Evolutionary conservation across 2,113 vertebrate species (phyloP), one percentile per base, ranked within the genome.

Genomic region (Aegithalos caudatus): DNA sequence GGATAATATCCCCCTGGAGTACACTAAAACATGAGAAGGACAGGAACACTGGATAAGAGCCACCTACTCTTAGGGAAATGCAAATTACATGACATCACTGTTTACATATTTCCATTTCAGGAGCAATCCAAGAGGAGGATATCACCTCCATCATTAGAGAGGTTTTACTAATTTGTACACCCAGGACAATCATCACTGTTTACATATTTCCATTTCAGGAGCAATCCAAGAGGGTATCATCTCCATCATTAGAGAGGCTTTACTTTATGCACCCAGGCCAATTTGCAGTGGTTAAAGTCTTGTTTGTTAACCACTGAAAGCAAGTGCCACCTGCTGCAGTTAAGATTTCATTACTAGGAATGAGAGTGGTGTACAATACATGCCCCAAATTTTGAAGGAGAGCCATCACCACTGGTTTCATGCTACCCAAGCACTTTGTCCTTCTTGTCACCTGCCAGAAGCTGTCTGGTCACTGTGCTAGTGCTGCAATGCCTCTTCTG

Each of bases 391-490:
- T 74, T 28, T 13, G 16, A 16, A 70, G 62, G 44, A 51, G 9
- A 33, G 3, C 8, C 8, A 5, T 21, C 0, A 1, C 31, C 2
- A 1, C n/a, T 62, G 20, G 5, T 18, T 72, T 44, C 29, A 21
- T 62, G 37, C 67, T 37, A 10, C 10, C 1, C 0, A 9, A 65
- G 29, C 13, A 6, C 19, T 73, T 74, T 27, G 10, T 64, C 53
- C 60, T 33, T 27, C 29, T 35, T 4, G 1, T 45, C 28, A 3
- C 1, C 3, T 54, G 12, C 57, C 65, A 72, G 57, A 74, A 74
- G 57, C 10, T 2, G 1, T 20, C 60, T 56, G 19, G 15, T 67
- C 1, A 1, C 1, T 22, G 11, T 1, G 0, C 12, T 33, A 10
- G 47, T 57, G 61, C 56, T 73, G 37, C 4, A 4, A 0, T 74